phyloP scores from a whole-genome alignment of 2,797 vertebrate genomes.

The Megaceryle alcyon region DNA sequence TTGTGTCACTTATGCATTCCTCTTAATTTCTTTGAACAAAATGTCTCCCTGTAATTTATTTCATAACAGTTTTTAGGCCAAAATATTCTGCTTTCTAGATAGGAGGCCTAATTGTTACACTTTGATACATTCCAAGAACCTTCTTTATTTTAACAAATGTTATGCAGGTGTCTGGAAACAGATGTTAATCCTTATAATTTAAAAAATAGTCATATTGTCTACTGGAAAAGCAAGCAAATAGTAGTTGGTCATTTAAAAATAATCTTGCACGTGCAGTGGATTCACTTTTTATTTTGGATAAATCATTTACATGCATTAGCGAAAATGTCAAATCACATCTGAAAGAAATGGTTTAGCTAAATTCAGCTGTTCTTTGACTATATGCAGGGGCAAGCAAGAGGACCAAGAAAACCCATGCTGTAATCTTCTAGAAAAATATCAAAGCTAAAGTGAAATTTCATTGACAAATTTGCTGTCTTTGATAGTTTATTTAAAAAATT shows the following conservation, averaged over 20 bases:
- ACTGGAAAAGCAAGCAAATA: not conserved
- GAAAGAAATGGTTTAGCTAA: not conserved
- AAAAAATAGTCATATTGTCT: not conserved
- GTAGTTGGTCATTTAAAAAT: not conserved
- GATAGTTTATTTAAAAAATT: not conserved
- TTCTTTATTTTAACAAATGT: not conserved
- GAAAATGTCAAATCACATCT: not conserved
- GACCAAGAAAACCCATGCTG: not conserved
- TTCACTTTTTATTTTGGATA: not conserved
- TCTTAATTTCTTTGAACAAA: not conserved
- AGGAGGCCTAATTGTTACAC: not conserved
- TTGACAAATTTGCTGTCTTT: not conserved
- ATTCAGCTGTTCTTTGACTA: not conserved
- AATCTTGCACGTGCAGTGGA: not conserved
- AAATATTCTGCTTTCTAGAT: not conserved
- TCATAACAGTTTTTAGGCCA: not conserved
- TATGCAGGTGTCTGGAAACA: not conserved
- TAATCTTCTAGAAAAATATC: not conserved
- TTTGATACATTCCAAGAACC: not conserved
- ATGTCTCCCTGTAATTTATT: not conserved
- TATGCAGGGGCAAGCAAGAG: not conserved
- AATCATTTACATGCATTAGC: not conserved
- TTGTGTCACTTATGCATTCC: not conserved
- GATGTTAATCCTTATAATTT: not conserved
- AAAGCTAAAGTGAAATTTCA: not conserved